Evolutionary conservation across 1,140 invertebrate species (phyloP), one percentile per base, ranked within the genome.

Genomic region (Paralvinella palmiformis): DNA sequence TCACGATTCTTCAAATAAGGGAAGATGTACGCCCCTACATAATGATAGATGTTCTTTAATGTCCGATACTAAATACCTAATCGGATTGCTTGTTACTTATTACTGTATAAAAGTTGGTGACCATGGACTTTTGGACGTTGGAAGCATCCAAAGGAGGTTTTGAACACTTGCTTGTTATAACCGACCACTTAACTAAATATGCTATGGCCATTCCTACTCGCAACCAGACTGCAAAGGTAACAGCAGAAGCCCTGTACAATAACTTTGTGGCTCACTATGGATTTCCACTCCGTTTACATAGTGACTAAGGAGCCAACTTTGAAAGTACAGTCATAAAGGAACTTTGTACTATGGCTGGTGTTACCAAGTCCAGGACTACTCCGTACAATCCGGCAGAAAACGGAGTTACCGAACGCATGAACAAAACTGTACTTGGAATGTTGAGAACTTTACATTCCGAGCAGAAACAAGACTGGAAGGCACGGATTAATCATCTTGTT

Each of bases 311-410:
- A 29, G 2, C n/a, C 2, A 66, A 69, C 27, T 66, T 66, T 55
- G 62, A 68, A 36, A 15, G 37, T 29, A 7, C 32, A 2, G 13
- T 64, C 3, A 64, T 67, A 27, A 53, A 60, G 50, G 50, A 67
- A 48, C 41, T 63, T 15, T 63, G 62, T 50, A 33, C n/a, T n/a
- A 4, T 44, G 13, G 41, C 17, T 7, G 3, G 13, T 13, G 55
- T 32, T 59, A 36, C 58, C 37, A 66, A 67, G 33, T 44, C 50
- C 17, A 22, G 58, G 20, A 67, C 71, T 0, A 69, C 69, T 0
- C 62, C 74, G 1, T 77, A 71, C 41, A 70, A 72, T 44, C 66
- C 68, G n/a, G 69, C 71, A 63, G 69, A 70, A n/a, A 74, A 75
- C 64, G 72, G 68, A 0, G 13, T 64, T 0, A 52, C 41, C 27